A percentile compares a stretch with the other conserved stretches of the same genome.
phyloP scores from a whole-genome alignment of 2,797 vertebrate species.

The Dipus sagitta region DNA sequence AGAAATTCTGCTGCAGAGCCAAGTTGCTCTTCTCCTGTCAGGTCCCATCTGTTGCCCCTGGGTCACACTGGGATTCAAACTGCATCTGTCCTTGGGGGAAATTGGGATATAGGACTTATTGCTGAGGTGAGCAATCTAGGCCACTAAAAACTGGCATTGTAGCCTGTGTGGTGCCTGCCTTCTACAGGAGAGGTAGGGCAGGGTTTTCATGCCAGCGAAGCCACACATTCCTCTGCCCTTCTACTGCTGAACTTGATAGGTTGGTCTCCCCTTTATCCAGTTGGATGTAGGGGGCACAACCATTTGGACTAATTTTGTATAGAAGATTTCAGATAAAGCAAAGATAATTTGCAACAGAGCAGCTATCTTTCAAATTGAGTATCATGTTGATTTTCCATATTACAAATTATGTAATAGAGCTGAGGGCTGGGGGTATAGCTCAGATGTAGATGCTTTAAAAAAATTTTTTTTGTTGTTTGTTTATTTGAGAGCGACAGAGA shows the following conservation, averaged over 20 bases:
- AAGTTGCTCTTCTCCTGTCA: background rate
- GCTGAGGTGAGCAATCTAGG: background rate
- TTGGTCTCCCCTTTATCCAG: background rate
- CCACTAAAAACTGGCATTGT: background rate
- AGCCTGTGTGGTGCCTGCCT: background rate
- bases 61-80: background rate
- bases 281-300: background rate
- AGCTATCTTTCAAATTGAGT: constrained; percentile 14
- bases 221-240: background rate
- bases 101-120: background rate
- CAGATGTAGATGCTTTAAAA: background rate
- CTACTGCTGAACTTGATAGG: background rate
- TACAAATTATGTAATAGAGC: background rate
- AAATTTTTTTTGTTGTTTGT: too few species aligned
- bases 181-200: background rate
- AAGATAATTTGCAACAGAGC: background rate
- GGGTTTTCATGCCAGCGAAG: background rate
- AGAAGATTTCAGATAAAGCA: constrained; percentile 43
- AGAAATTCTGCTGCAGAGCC: background rate
- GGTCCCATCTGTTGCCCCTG: background rate
- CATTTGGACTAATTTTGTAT: constrained; percentile 18
- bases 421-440: background rate
- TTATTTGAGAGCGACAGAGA: too few species aligned
- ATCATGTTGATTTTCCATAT: background rate
- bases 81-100: background rate